A percentile compares a stretch with the other conserved stretches of the same genome.
phyloP scores from a whole-genome alignment of 2,888 invertebrate species.

The Suillia variegata region DNA sequence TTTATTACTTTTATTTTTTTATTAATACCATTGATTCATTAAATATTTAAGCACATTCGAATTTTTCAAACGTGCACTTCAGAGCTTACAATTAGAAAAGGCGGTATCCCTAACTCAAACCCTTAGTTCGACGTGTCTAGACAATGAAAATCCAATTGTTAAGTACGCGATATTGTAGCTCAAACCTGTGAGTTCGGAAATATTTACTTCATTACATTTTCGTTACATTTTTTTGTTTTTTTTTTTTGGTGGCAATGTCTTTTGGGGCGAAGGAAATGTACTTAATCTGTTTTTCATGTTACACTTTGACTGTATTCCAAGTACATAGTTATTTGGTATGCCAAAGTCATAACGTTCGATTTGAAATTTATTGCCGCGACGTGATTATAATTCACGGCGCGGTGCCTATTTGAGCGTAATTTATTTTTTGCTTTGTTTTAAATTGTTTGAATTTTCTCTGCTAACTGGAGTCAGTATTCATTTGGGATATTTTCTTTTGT shows the following conservation, averaged over 20 bases:
- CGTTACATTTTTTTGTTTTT: constrained; percentile 4
- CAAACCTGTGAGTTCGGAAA: constrained; percentile 4
- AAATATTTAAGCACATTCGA: not conserved
- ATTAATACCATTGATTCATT: not conserved
- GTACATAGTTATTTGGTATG: constrained; percentile 28
- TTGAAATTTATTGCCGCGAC: constrained; percentile 56
- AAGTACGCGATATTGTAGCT: not conserved
- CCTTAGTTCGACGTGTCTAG: constrained; percentile 34
- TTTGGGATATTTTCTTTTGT: not conserved
- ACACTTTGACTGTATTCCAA: too few species aligned
- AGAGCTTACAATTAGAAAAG: too few species aligned
- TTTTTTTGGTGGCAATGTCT: constrained; percentile 5
- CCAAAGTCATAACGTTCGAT: constrained; percentile 53
- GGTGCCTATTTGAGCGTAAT: constrained; percentile 29
- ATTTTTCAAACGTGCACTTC: too few species aligned
- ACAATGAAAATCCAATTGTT: constrained; percentile 49
- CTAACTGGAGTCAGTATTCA: not conserved
- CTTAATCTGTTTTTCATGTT: constrained; percentile 31
- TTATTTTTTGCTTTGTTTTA: constrained; percentile 12
- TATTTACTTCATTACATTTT: constrained; percentile 44
- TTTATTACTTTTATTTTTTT: not conserved
- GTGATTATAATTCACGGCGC: constrained; percentile 54
- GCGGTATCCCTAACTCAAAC: not conserved
- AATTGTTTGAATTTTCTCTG: not conserved
- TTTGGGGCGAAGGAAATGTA: constrained; percentile 17